A percentile compares a stretch with the other conserved stretches of the same genome.
phyloP scores from a whole-genome alignment of 2,888 invertebrate genomes.

The Andrena trimmerana region DNA sequence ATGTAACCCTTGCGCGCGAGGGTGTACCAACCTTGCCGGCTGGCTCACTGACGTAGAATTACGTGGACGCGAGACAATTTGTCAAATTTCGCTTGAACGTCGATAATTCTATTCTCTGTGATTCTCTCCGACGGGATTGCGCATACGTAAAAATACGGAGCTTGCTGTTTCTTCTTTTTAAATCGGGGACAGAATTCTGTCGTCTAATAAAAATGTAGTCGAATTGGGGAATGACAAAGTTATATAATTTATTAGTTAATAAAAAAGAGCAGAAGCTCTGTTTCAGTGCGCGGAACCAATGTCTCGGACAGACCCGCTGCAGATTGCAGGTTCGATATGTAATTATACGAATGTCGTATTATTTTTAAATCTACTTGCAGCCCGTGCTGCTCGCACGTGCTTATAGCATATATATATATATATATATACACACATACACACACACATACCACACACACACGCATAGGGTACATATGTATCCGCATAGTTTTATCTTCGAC shows the following conservation, averaged over 20 bases:
- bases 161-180: background rate
- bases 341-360: slow-evolving; percentile 29
- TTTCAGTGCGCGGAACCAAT: background rate
- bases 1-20: slow-evolving; percentile 62
- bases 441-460: too few relatives aligned
- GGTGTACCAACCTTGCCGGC: slow-evolving; percentile 44
- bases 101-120: background rate
- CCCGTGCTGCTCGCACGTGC: background rate
- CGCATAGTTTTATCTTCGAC: background rate
- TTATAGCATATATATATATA: too few relatives aligned
- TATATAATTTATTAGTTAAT: background rate
- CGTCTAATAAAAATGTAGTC: background rate
- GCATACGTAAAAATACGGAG: background rate
- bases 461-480: background rate
- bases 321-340: background rate
- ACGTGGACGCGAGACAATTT: background rate
- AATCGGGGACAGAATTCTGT: background rate
- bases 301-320: background rate
- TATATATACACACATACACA: too few relatives aligned
- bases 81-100: slow-evolving; percentile 3
- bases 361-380: slow-evolving; percentile 33
- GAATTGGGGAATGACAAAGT: background rate
- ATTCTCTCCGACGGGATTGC: background rate
- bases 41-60: background rate
- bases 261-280: background rate